phyloP scores from a whole-genome alignment of 2,888 invertebrate genomes.

The Hypomecis punctinalis region DNA sequence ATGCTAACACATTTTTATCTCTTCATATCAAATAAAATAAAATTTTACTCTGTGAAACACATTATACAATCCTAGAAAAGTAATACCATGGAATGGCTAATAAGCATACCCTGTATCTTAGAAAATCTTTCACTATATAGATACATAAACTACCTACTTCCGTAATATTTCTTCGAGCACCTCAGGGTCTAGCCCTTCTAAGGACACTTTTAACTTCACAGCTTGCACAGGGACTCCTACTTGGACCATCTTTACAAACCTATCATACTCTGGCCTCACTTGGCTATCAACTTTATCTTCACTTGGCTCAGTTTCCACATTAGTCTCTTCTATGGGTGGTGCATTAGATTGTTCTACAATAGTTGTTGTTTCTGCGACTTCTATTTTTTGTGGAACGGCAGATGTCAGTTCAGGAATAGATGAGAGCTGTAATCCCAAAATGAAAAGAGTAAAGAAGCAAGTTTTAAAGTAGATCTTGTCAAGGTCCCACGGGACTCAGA shows the following conservation, averaged over 20 bases:
- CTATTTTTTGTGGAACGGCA: conserved; percentile 43
- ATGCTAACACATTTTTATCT: too few species aligned
- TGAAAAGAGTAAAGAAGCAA: not conserved
- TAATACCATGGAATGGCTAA: not conserved
- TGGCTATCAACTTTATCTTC: conserved; percentile 22
- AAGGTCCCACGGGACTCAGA: too few species aligned
- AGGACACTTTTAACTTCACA: conserved; percentile 91
- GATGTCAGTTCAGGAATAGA: conserved; percentile 78
- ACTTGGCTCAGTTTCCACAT: conserved; percentile 16
- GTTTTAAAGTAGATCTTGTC: too few species aligned
- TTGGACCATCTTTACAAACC: conserved; percentile 95
- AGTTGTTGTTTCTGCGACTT: conserved; percentile 26
- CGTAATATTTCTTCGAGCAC: conserved; percentile 84
- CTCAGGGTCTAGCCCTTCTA: conserved; percentile 92
- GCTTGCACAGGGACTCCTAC: conserved; percentile 94
- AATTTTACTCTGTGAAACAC: too few species aligned
- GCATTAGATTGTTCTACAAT: conserved; percentile 28
- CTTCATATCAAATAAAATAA: too few species aligned
- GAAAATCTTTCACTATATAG: conserved; percentile 24
- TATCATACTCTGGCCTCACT: conserved; percentile 88
- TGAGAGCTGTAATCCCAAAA: conserved; percentile 69
- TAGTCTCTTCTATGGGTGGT: conserved; percentile 20
- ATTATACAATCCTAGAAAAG: not conserved
- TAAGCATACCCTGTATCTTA: conserved; percentile 17
- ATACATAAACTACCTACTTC: conserved; percentile 47